Base-by-base conservation (phyloP, 2,113 vertebrate species). In the Irena cyanogastra region DNA sequence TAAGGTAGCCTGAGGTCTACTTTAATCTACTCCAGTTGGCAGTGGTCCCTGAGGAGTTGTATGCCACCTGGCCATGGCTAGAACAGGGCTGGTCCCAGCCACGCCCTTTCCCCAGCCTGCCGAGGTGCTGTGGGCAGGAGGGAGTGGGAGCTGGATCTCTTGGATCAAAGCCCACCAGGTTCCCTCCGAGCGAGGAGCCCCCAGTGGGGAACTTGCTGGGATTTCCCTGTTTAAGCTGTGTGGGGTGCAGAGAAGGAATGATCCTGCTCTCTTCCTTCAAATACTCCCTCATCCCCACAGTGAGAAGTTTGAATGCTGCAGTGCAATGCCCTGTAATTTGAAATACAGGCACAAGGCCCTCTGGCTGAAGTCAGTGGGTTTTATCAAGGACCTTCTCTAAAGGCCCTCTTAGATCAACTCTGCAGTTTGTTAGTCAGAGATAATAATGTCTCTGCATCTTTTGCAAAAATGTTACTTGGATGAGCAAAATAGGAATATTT, bases 11-110 rank as follows among this genome's bases (percentile, higher is more conserved):
- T 77, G 78, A 77, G 66, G 90, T 66, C 42, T 93, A 2, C 77
- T 94, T 76, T 90, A 80, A 63, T 90, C 93, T 95, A 27, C 50
- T 77, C 3, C 23, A 37, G 23, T 75, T 96, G 87, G 72, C 90
- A 80, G 64, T 63, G 59, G 23, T 93, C 59, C 70, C 47, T 0
- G 2, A 65, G 84, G 63, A 91, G 64, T 4, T 3, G 4, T 56
- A 33, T 77, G 71, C 54, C 54, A 81, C 84, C 52, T 76, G 83
- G 70, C 66, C 82, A 7, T 33, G 84, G 65, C n/a, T 83, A 8
- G 66, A 83, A 10, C 17, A 63, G 41, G 61, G 44, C 28, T 89
- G 64, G 61, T 84, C 39, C 60, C 30, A 77, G 84, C n/a, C 13
- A 2, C 61, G 76, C 61, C 70, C 42, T 59, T 39, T 91, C 47